Conservation (phyloP, 2,888 invertebrate genomes). For the Melanargia galathea region DNA sequence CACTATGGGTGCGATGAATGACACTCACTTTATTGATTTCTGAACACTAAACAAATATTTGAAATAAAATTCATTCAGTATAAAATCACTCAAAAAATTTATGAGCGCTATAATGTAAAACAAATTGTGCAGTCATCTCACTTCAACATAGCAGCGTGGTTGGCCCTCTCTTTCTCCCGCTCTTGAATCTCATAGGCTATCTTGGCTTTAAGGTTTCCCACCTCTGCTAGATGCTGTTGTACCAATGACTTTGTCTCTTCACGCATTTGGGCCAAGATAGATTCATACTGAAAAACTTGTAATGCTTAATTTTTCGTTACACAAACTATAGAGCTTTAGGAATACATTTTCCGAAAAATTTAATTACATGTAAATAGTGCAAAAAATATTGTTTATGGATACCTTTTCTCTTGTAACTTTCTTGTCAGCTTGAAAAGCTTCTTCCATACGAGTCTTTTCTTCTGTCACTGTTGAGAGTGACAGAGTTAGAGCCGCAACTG, state of each 20-base stretch:
- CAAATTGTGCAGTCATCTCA: conserved; percentile 49
- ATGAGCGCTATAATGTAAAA: no score
- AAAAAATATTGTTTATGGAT: conserved; percentile 23
- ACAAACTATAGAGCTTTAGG: no score
- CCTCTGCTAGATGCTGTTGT: conserved; percentile 81
- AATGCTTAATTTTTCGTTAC: no score
- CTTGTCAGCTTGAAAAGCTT: conserved; percentile 89
- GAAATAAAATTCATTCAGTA: no score
- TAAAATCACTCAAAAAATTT: no score
- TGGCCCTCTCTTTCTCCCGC: conserved; percentile 89
- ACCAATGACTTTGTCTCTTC: conserved; percentile 82
- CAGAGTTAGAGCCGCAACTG: conserved; percentile 84
- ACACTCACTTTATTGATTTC: no score
- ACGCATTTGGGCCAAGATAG: conserved; percentile 80
- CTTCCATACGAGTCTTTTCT: conserved; percentile 93
- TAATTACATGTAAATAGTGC: neutral
- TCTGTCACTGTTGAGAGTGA: conserved; percentile 89
- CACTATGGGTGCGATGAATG: no score
- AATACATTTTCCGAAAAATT: no score
- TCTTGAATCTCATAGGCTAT: conserved; percentile 90
- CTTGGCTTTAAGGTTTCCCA: conserved; percentile 87
- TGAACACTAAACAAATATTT: no score
- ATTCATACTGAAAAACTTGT: conserved; percentile 84
- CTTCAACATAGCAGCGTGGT: conserved; percentile 89
- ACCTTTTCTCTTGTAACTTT: conserved; percentile 83